Conservation (phyloP, 2,797 vertebrate species). For the Discoglossus pictus region DNA sequence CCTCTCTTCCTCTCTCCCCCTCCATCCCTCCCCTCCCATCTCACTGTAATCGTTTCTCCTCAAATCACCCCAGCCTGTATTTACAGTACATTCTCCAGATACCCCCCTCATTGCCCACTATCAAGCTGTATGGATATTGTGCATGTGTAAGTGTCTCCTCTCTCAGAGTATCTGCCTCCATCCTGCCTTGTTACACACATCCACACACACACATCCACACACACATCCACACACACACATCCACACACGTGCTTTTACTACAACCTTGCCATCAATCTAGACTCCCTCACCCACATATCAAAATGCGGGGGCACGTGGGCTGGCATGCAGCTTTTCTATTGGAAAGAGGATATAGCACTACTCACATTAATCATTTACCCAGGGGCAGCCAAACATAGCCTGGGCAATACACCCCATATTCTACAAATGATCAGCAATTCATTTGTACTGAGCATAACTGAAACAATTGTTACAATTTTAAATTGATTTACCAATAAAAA, state of each 20-base stretch:
- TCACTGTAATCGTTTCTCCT: neutral
- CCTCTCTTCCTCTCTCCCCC: conserved; percentile 3
- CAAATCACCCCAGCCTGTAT: neutral
- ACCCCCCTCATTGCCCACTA: neutral
- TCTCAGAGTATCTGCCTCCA: no score
- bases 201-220: neutral
- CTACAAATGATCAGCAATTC: no score
- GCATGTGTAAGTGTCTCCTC: neutral
- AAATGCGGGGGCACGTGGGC: conserved; percentile 37
- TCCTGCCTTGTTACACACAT: no score
- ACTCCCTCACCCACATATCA: conserved; percentile 45
- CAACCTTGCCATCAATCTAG: conserved; percentile 26
- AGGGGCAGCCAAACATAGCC: no score
- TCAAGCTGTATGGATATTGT: neutral
- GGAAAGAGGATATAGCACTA: neutral
- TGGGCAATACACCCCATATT: no score
- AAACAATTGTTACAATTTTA: no score
- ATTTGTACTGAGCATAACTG: no score
- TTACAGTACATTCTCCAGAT: no score
- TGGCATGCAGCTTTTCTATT: conserved; percentile 14
- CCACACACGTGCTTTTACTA: conserved; percentile 47
- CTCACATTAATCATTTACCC: no score
- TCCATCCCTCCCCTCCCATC: no score
- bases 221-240: conserved; percentile 27
- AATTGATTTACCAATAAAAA: no score